Conservation (phyloP, 2,113 vertebrate species). For the Quiscalus mexicanus region DNA sequence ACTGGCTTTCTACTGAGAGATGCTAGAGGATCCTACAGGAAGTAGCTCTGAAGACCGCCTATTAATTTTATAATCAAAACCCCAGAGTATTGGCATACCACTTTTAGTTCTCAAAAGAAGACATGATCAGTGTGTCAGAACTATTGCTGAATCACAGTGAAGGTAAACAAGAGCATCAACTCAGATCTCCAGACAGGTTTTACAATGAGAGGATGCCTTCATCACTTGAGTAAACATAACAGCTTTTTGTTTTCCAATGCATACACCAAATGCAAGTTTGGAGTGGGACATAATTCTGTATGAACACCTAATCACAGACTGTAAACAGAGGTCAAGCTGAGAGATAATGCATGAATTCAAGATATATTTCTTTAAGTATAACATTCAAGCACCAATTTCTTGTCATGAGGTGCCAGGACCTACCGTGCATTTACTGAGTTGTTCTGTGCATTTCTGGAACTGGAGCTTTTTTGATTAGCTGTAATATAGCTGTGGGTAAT, state of each 20-base stretch:
- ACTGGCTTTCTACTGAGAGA: not conserved
- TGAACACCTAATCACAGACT: constrained; percentile 59
- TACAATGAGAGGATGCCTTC: not conserved
- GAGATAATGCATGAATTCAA: constrained; percentile 59
- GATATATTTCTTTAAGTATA: constrained; percentile 44
- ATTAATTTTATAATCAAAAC: not conserved
- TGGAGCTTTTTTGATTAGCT: constrained; percentile 48
- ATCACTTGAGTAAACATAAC: not conserved
- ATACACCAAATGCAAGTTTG: not conserved
- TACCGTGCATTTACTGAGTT: constrained; percentile 23
- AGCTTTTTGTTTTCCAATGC: not conserved
- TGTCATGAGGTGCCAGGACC: constrained; percentile 47
- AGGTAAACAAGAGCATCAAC: not conserved
- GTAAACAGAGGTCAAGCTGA: constrained; percentile 67
- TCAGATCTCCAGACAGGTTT: not conserved
- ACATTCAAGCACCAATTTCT: constrained; percentile 44
- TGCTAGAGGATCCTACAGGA: not conserved
- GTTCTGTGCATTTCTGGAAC: constrained; percentile 57
- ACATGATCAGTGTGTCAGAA: not conserved
- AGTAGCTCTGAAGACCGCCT: not conserved
- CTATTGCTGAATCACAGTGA: not conserved
- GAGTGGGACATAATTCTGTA: not conserved
- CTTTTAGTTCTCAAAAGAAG: not conserved
- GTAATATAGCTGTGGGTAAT: not conserved
- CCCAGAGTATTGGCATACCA: not conserved